phyloP scores from a whole-genome alignment of 2,888 invertebrate species.

The Eristalis intricaria region DNA sequence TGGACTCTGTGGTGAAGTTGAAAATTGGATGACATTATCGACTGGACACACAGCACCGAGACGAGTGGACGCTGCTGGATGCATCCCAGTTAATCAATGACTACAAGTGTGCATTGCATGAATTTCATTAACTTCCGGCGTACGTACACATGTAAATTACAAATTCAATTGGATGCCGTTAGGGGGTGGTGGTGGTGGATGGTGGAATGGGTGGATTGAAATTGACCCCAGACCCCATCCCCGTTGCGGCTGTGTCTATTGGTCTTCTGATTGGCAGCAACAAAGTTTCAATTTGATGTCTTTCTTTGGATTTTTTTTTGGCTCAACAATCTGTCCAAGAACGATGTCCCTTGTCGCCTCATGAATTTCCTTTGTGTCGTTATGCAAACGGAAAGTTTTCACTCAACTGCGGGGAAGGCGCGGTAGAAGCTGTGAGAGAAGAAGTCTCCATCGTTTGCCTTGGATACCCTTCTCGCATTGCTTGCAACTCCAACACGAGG shows the following conservation, averaged over 20 bases:
- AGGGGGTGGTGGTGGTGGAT: conserved; percentile 8
- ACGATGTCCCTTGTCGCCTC: conserved; percentile 37
- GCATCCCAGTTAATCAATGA: conserved; percentile 58
- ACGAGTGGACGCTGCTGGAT: conserved; percentile 15
- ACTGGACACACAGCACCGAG: conserved; percentile 18
- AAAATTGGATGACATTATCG: conserved; percentile 71
- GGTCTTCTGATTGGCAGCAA: conserved; percentile 61
- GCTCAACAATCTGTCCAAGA: conserved; percentile 4
- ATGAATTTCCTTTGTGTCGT: conserved; percentile 68
- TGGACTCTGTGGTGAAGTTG: conserved; percentile 51
- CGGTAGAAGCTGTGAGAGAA: conserved; percentile 45
- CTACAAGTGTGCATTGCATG: conserved; percentile 57
- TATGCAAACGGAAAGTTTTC: conserved; percentile 67
- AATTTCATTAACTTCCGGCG: conserved; percentile 65
- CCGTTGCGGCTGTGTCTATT: conserved; percentile 41
- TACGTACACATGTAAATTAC: conserved; percentile 63
- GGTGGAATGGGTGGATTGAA: neutral
- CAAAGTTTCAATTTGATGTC: conserved; percentile 61
- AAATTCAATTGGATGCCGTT: conserved; percentile 58
- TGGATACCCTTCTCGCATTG: conserved; percentile 7
- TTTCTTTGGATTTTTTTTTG: neutral
- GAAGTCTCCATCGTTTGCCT: conserved; percentile 51
- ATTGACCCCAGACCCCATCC: too few relatives aligned
- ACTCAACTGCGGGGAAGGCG: conserved; percentile 1
- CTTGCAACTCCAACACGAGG: conserved; percentile 4